phyloP scores from a whole-genome alignment of 2,888 invertebrate genomes.

The Xanthia icteritia region DNA sequence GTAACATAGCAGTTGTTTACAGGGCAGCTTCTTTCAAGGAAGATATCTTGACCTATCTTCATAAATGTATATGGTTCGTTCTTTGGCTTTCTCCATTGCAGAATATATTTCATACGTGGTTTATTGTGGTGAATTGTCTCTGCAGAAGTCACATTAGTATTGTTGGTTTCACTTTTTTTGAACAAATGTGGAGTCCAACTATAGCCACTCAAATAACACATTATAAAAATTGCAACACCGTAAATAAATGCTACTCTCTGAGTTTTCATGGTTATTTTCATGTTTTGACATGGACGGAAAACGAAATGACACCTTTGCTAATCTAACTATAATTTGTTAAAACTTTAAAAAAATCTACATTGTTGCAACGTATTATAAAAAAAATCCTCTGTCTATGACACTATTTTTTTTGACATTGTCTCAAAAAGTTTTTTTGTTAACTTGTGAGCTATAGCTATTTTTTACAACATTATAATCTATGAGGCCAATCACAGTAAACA shows the following conservation, averaged over 20 bases:
- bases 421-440: background rate
- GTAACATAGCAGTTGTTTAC: conserved; percentile 51
- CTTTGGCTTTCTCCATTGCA: conserved; percentile 39
- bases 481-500: background rate
- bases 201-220: conserved; percentile 26
- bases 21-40: conserved; percentile 34
- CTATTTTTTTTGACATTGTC: background rate
- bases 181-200: background rate
- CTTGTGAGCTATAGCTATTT: background rate
- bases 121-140: conserved; percentile 2
- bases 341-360: background rate
- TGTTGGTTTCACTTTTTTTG: background rate
- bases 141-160: background rate
- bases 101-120: conserved; percentile 40
- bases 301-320: background rate
- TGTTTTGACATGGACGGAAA: background rate
- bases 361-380: background rate
- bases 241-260: conserved; percentile 18
- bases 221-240: conserved; percentile 20
- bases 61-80: conserved; percentile 31
- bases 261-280: conserved; percentile 23
- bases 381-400: background rate
- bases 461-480: background rate
- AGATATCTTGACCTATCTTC: conserved; percentile 37
- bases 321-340: too few relatives aligned